Base-by-base conservation (phyloP, 2,113 vertebrate species). In the Gallinago jamesoni region DNA sequence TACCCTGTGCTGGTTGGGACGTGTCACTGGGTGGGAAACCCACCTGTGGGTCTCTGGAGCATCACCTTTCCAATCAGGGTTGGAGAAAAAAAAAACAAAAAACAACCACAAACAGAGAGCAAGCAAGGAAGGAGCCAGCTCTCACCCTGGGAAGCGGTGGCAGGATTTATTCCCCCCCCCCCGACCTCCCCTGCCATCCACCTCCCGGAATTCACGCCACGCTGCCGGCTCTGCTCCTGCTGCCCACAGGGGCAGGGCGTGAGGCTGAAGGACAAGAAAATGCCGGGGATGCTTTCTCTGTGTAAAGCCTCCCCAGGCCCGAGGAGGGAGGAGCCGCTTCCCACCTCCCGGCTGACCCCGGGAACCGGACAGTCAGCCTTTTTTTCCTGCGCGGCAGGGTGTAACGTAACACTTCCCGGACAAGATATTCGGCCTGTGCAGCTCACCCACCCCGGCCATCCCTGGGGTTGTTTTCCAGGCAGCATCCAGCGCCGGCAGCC, bases 351-450 rank as follows among this genome's bases (percentile, higher is more conserved):
- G 78, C 75, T 97, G 94, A 94, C 94, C 92, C 56, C 33, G 0
- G 76, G 96, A 96, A 97, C 95, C 73, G 93, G 95, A 95, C 96
- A 92, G 90, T 94, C 96, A 90, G 95, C 96, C 95, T 96, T 94
- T 93, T 88, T 88, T 21, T 47, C 16, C 83, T 62, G 72, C 3
- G 12, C 73, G 79, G 81, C 12, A 0, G 78, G 68, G 75, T 75
- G 91, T 92, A 97, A 90, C 17, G 41, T 80, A 96, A 90, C 91
- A 87, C 90, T 95, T 88, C 84, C 83, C 16, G 15, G 63, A 82
- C 1, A 3, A 92, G 67, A 30, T 76, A 68, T n/a, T 82, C 8
- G 11, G 90, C 57, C 82, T 60, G 4, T 10, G 81, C 43, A 68
- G 78, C 7, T 23, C 75, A 79, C 66, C 48, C 66, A 59, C 20